A percentile compares a stretch with the other conserved stretches of the same genome.
phyloP scores from a whole-genome alignment of 2,113 vertebrate genomes.

The Nannospalax galili region DNA sequence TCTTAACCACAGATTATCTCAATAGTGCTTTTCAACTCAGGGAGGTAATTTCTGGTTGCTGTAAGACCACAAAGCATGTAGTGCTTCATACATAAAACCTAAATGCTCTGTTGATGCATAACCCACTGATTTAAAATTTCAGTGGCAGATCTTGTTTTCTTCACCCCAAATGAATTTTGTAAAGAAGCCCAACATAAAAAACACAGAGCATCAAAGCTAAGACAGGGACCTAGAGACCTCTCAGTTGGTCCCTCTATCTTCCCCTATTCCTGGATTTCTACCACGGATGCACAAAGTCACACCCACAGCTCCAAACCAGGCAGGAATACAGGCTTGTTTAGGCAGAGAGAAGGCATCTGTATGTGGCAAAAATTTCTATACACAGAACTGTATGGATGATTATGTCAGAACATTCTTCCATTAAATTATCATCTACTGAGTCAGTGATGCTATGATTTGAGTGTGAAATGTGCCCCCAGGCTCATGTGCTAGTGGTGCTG shows the following conservation, averaged over 20 bases:
- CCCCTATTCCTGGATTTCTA: not conserved
- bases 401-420: not conserved
- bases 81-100: not conserved
- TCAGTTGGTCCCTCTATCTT: not conserved
- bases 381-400: not conserved
- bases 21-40: constrained; percentile 9
- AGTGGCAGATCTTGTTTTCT: not conserved
- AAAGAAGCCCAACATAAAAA: constrained; percentile 27
- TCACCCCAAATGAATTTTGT: not conserved
- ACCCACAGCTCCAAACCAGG: not conserved
- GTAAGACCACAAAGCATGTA: not conserved
- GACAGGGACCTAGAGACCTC: not conserved
- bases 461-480: not conserved
- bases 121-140: constrained; percentile 23
- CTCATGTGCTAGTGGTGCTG: not conserved
- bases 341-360: constrained; percentile 24
- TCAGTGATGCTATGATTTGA: not conserved
- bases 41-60: not conserved
- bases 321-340: not conserved
- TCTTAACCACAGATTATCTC: not conserved
- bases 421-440: constrained; percentile 36
- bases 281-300: not conserved
- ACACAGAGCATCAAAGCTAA: constrained; percentile 16
- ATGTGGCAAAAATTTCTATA: constrained; percentile 39
- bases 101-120: constrained; percentile 39